Conservation (phyloP, 92 coral and sea anemone species). For the Palythoa heliodiscus region DNA sequence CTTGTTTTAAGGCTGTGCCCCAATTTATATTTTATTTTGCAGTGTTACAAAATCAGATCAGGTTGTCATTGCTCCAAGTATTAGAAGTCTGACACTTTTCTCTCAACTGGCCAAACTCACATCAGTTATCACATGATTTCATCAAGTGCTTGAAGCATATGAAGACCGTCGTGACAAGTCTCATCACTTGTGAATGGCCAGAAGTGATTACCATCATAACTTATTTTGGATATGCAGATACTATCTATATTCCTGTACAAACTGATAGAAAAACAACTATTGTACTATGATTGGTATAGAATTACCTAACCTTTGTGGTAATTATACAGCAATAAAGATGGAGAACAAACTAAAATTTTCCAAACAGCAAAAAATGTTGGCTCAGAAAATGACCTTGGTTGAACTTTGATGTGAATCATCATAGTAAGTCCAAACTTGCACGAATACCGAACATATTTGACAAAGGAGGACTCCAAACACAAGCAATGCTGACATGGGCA, state of each 20-base stretch:
- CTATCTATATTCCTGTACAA: not conserved
- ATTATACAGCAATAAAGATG: not conserved
- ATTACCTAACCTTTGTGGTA: not conserved
- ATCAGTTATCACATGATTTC: slow-evolving; percentile 95
- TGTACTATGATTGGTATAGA: too few relatives aligned
- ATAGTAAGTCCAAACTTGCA: too few relatives aligned
- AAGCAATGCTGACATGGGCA: too few relatives aligned
- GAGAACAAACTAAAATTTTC: not conserved
- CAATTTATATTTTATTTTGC: not conserved
- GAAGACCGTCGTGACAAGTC: slow-evolving; percentile 99
- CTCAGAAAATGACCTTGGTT: too few relatives aligned
- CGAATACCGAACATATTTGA: too few relatives aligned
- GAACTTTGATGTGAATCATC: not conserved
- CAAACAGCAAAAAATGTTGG: not conserved
- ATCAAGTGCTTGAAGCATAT: slow-evolving; percentile 89
- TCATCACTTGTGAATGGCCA: slow-evolving; percentile 81
- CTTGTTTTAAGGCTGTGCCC: too few relatives aligned
- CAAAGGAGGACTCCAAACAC: too few relatives aligned
- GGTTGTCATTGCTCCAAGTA: not conserved
- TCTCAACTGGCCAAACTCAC: slow-evolving; percentile 45
- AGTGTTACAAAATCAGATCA: not conserved
- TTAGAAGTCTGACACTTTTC: not conserved
- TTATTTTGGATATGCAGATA: not conserved
- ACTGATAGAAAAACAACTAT: too few relatives aligned
- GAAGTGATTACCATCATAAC: not conserved